Evolutionary conservation across 2,888 invertebrate species (phyloP), one percentile per base, ranked within the genome.

Genomic region (Drosophila antonietae): DNA sequence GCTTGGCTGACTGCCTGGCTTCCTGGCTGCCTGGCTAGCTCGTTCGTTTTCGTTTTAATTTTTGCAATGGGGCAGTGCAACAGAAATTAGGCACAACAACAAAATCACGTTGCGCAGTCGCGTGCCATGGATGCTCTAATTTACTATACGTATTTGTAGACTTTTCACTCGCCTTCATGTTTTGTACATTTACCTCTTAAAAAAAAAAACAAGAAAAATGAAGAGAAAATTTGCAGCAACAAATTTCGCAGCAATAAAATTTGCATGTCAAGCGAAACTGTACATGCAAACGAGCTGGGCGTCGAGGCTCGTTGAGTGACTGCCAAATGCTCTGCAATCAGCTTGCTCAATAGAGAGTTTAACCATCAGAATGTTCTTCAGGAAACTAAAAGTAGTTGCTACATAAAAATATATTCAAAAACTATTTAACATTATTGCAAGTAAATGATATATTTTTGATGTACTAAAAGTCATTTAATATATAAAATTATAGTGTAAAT

Each of bases 81-180:
- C 43, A 49, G 18, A 78, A 83, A 78, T 74, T 69, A 67, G 67
- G 33, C 46, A 66, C 60, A 77, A 66, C 62, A 67, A 69, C 43
- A 59, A 47, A 18, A 47, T 43, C 66, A 65, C 47, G 55, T 49
- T 80, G 64, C 69, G 51, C 63, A 66, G 59, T 82, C 83, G 80
- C 82, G 82, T 80, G 83, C 61, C 72, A 51, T 33, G 72, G 76
- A 64, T 69, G 83, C 65, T 82, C 85, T 65, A 76, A 76, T 80
- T 80, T 82, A 55, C 31, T 47, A 31, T 59, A 68, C 20, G 49
- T 20, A 33, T 47, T 57, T 28, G 47, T 47, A 37, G 47, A 59
- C 47, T 65, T 56, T 65, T 35, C 52, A 44, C 51, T 65, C 61
- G 58, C 47, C 46, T 47, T 37, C 59, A 47, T 46, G 46, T 61